A percentile compares a stretch with the other conserved stretches of the same genome.
These are phyloP conservation scores for Tigriopus japonicus DNA, from an alignment of 1,140 invertebrate species.

Conservation along the genomic window DNA sequence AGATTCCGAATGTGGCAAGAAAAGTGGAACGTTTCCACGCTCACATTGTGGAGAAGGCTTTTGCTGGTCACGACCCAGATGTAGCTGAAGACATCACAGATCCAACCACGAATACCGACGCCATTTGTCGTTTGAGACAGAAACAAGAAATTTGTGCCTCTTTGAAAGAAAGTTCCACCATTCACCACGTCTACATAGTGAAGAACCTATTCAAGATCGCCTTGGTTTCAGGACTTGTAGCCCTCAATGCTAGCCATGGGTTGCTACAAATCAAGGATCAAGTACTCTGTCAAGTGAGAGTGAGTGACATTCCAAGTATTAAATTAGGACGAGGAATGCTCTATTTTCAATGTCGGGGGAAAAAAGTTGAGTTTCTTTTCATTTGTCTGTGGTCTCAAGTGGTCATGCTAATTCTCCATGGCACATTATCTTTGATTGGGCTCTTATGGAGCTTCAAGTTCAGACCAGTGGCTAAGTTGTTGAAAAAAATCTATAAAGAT, in stretches of 20 bases:
- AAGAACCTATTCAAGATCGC: slow-evolving; percentile 10
- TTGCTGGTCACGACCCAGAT: slow-evolving; percentile 8
- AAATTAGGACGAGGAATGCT: not conserved
- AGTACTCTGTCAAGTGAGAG: not conserved
- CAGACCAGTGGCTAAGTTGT: not conserved
- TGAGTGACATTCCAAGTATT: not conserved
- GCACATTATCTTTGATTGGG: not conserved
- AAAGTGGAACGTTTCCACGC: slow-evolving; percentile 9
- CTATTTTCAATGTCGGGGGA: slow-evolving; percentile 7
- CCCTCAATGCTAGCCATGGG: not conserved
- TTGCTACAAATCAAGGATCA: not conserved
- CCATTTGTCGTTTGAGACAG: slow-evolving; percentile 1
- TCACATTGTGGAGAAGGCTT: slow-evolving; percentile 7
- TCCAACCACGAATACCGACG: not conserved
- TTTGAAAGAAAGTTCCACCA: slow-evolving; percentile 3
- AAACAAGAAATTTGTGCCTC: slow-evolving; percentile 10
- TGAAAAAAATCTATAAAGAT: not conserved
- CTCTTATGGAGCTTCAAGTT: slow-evolving; percentile 4
- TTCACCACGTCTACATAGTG: slow-evolving; percentile 2
- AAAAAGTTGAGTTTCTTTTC: slow-evolving; percentile 8
- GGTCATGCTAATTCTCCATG: not conserved
- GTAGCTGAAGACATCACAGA: slow-evolving; percentile 6
- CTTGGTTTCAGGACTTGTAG: not conserved
- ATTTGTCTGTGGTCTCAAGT: not conserved
- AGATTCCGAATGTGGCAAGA: slow-evolving; percentile 1